Percentiles rank a stretch among this genome's conserved stretches.
Conservation (phyloP, 2,113 vertebrate genomes). For the Sula dactylatra region DNA sequence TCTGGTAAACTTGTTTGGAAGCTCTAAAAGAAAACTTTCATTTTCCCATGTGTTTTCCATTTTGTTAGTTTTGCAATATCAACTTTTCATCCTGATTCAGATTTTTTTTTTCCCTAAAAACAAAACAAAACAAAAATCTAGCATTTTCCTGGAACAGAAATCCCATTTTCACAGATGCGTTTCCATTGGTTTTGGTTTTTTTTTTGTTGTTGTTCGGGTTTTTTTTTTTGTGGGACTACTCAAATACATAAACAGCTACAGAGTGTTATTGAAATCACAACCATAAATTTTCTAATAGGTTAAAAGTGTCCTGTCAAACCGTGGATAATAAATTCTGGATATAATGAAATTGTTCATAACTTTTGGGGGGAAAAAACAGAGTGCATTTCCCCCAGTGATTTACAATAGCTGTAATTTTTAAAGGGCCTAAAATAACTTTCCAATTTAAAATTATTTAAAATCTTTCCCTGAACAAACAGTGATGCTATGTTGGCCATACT, state of each 20-base stretch:
- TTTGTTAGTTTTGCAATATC: background rate
- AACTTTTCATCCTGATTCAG: background rate
- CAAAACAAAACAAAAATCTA: background rate
- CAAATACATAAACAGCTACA: background rate
- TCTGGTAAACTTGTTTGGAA: background rate
- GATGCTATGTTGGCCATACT: background rate
- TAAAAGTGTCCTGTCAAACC: background rate
- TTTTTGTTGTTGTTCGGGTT: no score
- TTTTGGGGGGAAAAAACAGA: fast-evolving
- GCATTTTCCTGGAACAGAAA: background rate
- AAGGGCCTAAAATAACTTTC: background rate
- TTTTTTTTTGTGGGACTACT: background rate
- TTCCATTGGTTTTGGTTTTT: background rate
- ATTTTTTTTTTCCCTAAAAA: background rate
- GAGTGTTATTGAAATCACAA: background rate
- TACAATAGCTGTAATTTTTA: background rate
- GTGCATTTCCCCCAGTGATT: background rate
- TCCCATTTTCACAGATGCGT: background rate
- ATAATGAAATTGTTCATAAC: background rate
- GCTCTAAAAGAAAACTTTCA: background rate
- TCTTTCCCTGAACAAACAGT: background rate
- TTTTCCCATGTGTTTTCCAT: background rate
- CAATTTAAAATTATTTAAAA: background rate
- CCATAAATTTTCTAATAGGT: background rate
- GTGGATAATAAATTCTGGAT: background rate